phyloP scores from a whole-genome alignment of 2,888 invertebrate genomes.

The Eupithecia inturbata region DNA sequence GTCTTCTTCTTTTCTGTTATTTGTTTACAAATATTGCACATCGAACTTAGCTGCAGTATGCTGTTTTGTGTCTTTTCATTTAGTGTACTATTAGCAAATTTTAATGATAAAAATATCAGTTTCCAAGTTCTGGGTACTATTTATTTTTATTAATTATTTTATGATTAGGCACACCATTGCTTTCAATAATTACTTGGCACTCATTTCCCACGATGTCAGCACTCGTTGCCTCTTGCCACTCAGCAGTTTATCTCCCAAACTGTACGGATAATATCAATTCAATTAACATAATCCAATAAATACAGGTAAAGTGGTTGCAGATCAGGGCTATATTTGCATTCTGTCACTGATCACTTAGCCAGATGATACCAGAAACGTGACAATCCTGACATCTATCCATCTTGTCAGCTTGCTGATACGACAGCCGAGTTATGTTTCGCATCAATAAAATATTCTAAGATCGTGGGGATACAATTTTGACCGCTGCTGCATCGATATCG shows the following conservation, averaged over 20 bases:
- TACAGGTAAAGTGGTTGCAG: constrained; percentile 53
- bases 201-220: constrained; percentile 1
- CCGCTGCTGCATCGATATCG: constrained; percentile 18
- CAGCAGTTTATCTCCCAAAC: constrained; percentile 24
- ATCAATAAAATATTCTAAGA: constrained; percentile 28
- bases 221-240: constrained; percentile 12
- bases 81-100: too few relatives aligned
- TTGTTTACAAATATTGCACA: too few relatives aligned
- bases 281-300: constrained; percentile 56
- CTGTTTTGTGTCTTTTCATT: background rate
- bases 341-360: constrained; percentile 68
- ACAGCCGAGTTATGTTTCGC: constrained; percentile 38
- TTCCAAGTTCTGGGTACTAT: too few relatives aligned
- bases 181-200: background rate
- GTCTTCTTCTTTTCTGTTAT: too few relatives aligned
- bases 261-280: constrained; percentile 17
- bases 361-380: constrained; percentile 62
- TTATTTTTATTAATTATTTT: background rate
- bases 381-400: constrained; percentile 67
- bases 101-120: too few relatives aligned
- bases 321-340: constrained; percentile 66
- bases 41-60: too few relatives aligned
- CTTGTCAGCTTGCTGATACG: constrained; percentile 62
- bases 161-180: background rate
- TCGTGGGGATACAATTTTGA: background rate